Conservation (phyloP, 2,113 vertebrate species). For the Lasiurus borealis region DNA sequence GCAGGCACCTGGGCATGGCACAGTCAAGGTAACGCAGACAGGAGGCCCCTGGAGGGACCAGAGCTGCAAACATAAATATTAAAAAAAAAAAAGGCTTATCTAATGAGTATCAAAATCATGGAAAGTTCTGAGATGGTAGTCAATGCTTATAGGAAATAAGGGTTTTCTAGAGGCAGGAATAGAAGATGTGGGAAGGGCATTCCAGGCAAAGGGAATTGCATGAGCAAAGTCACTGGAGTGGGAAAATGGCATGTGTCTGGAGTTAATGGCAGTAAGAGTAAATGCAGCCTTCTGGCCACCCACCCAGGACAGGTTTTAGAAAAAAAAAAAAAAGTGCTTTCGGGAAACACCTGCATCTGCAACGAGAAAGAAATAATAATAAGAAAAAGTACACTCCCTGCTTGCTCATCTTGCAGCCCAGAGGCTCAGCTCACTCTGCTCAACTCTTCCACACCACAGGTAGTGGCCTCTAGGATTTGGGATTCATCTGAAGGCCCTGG, state of each 20-base stretch:
- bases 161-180: neutral
- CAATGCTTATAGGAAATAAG: neutral
- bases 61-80: neutral
- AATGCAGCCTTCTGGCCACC: neutral
- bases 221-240: neutral
- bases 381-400: neutral
- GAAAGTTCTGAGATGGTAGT: neutral
- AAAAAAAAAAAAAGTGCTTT: neutral
- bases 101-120: neutral
- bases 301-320: neutral
- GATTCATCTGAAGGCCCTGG: neutral
- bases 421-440: neutral
- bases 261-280: neutral
- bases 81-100: neutral
- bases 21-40: fast-evolving
- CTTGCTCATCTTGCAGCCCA: neutral
- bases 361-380: fast-evolving
- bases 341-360: neutral
- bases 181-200: neutral
- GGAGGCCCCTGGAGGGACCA: neutral
- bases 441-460: neutral
- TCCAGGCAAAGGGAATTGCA: too few species aligned
- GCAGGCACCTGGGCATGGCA: neutral
- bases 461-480: too few species aligned
- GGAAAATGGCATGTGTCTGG: neutral